Percentiles rank a stretch among this genome's conserved stretches.
Conservation (phyloP, 2,888 invertebrate species). For the Amphimallon solstitiale region DNA sequence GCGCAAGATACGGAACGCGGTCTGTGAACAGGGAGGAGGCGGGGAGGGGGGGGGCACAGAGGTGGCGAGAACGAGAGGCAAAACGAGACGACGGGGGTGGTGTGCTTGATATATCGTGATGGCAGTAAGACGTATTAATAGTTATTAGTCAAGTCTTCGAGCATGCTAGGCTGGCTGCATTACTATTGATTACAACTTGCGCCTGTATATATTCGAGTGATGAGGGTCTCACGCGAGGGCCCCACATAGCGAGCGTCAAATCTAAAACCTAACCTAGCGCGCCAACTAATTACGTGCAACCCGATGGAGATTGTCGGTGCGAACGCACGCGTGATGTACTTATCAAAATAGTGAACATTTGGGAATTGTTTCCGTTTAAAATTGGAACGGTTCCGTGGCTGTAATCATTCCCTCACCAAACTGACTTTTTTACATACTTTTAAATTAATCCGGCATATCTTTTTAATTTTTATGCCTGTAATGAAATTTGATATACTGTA, state of each 20-base stretch:
- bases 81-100: conserved; percentile 46
- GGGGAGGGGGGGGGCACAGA: neutral
- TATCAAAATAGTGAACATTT: conserved; percentile 35
- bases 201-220: conserved; percentile 42
- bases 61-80: neutral
- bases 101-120: conserved; percentile 61
- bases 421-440: too few species aligned
- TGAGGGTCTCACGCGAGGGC: conserved; percentile 56
- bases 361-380: conserved; percentile 2
- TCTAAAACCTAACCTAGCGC: conserved; percentile 53
- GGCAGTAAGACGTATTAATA: conserved; percentile 63
- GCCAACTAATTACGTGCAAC: conserved; percentile 54
- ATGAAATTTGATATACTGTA: too few species aligned
- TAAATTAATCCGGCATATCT: too few species aligned
- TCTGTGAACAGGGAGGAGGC: neutral
- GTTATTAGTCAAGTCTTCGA: conserved; percentile 62
- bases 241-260: conserved; percentile 59
- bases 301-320: conserved; percentile 38
- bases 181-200: conserved; percentile 60
- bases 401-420: too few species aligned
- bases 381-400: too few species aligned
- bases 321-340: conserved; percentile 39
- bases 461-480: too few species aligned
- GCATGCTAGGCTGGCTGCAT: conserved; percentile 54
- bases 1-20: neutral